Evolutionary conservation across 2,888 invertebrate species (phyloP).

Genomic region (Latrodectus hesperus): DNA sequence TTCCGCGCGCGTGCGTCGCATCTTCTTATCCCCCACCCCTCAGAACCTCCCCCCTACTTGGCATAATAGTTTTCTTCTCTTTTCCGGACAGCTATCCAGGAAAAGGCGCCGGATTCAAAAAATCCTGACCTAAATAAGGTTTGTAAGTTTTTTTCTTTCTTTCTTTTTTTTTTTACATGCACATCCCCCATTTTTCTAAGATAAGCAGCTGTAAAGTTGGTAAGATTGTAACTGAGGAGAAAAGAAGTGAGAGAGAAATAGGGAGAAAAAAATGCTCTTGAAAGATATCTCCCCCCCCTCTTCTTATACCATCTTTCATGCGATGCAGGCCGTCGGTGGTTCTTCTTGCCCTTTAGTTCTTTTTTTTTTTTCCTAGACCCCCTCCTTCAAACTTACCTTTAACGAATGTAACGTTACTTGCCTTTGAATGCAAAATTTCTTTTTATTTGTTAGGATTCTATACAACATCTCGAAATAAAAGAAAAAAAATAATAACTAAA

Average conservation of each 20-base stretch:
- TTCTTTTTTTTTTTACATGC: background rate
- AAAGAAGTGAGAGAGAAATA: background rate
- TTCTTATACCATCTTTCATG: too few relatives aligned
- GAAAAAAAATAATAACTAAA: background rate
- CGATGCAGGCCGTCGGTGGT: too few relatives aligned
- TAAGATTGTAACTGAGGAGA: too few relatives aligned
- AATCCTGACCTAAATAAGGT: conserved; percentile 3
- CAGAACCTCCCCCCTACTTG: background rate
- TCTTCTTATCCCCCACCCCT: too few relatives aligned
- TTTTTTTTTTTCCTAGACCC: too few relatives aligned
- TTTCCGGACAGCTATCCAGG: background rate
- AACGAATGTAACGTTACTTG: background rate
- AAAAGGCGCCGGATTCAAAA: background rate
- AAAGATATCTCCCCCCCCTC: background rate
- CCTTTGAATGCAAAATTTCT: background rate
- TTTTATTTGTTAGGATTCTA: background rate
- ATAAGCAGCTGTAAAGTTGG: background rate
- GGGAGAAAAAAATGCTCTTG: background rate
- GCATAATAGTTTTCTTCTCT: background rate
- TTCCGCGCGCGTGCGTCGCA: conserved; percentile 3
- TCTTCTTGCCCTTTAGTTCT: too few relatives aligned
- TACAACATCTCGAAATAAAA: background rate
- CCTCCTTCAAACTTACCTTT: too few relatives aligned
- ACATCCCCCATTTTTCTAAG: background rate
- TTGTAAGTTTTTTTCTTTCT: background rate